phyloP scores from a whole-genome alignment of 2,113 vertebrate genomes.

The Pelmatolapia mariae region DNA sequence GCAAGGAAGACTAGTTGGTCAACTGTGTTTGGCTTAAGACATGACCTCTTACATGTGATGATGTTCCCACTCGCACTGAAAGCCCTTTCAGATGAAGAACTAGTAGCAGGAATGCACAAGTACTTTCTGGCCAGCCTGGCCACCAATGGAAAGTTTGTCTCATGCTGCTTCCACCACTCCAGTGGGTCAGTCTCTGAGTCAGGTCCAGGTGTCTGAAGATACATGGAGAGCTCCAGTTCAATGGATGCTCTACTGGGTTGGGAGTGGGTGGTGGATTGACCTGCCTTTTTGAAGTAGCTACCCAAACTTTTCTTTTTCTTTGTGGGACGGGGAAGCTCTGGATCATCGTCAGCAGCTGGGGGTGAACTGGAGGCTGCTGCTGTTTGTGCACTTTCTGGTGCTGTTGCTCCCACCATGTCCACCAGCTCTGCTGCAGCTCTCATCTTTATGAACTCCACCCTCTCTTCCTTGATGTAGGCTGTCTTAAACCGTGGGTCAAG shows the following conservation, averaged over 20 bases:
- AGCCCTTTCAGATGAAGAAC: not conserved
- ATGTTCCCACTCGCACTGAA: not conserved
- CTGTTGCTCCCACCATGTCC: not conserved
- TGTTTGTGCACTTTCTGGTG: not conserved
- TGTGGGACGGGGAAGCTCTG: rapidly evolving
- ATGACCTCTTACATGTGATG: not conserved
- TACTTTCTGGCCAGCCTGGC: not conserved
- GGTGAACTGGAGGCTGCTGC: not conserved
- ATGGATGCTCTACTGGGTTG: not conserved
- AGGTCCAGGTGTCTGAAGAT: not conserved
- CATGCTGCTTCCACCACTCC: not conserved
- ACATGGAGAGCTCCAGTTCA: rapidly evolving
- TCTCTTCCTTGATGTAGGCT: not conserved
- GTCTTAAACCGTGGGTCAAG: not conserved
- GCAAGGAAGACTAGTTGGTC: not conserved
- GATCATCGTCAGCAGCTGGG: not conserved
- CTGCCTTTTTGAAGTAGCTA: not conserved
- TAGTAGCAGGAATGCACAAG: no score
- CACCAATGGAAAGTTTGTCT: not conserved
- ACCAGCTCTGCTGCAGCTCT: not conserved
- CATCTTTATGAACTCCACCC: not conserved
- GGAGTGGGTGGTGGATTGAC: not conserved
- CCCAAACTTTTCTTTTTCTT: not conserved
- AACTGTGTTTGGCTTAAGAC: not conserved
- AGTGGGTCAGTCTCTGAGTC: not conserved